Evolutionary conservation across 2,797 vertebrate species (phyloP).

Genomic region (Helostoma temminkii): DNA sequence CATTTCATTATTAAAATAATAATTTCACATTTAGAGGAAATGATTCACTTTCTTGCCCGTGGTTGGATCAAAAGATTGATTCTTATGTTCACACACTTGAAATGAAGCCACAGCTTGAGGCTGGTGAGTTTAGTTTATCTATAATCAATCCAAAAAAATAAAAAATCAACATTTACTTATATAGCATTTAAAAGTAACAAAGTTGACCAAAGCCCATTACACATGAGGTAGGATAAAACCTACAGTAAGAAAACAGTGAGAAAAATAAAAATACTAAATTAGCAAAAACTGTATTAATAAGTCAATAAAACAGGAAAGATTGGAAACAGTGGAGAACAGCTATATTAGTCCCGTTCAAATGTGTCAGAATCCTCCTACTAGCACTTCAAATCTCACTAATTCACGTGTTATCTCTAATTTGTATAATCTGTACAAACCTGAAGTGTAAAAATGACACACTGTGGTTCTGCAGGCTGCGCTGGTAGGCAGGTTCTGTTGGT

Average conservation of each 20-base stretch:
- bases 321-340: not conserved
- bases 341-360: not conserved
- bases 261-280: no score
- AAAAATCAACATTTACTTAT: no score
- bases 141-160: no score
- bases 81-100: no score
- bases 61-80: no score
- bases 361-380: slow-evolving; percentile 4
- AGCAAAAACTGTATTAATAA: no score
- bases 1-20: not conserved
- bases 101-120: no score
- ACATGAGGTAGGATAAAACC: no score
- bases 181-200: no score
- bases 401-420: slow-evolving; percentile 3
- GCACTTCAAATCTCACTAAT: slow-evolving; percentile 10
- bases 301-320: no score
- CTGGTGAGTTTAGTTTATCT: not conserved
- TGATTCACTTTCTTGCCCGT: not conserved
- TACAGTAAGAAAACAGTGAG: no score
- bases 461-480: not conserved
- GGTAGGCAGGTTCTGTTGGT: not conserved
- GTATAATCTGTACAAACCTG: not conserved
- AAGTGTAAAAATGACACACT: slow-evolving; percentile 11
- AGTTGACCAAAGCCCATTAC: no score
- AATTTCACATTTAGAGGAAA: not conserved